phyloP scores from a whole-genome alignment of 2,888 invertebrate genomes.

The Rhabditoides inermis region DNA sequence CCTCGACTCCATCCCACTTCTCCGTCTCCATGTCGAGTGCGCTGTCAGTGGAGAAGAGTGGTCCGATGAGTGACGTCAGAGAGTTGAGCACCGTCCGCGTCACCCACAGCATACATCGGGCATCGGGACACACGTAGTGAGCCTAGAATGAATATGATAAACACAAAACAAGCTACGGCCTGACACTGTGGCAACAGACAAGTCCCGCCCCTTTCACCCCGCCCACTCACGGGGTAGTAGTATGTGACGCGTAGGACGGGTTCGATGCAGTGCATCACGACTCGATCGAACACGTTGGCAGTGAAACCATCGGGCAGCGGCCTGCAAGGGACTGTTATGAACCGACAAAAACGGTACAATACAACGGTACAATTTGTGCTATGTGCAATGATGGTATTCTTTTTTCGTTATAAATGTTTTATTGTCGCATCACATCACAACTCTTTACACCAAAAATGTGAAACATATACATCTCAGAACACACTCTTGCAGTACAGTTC shows the following conservation, averaged over 20 bases:
- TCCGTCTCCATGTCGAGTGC: constrained; percentile 9
- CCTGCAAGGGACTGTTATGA: no score
- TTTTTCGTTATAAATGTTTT: no score
- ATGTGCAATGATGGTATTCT: no score
- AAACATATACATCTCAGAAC: no score
- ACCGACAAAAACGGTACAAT: no score
- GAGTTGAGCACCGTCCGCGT: constrained; percentile 24
- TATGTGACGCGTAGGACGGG: constrained; percentile 30
- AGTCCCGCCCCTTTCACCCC: constrained; percentile 28
- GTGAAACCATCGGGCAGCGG: constrained; percentile 32
- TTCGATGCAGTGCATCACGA: constrained; percentile 33
- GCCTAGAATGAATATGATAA: no score
- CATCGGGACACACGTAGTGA: constrained; percentile 5
- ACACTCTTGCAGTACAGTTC: no score
- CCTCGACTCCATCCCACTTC: constrained; percentile 13
- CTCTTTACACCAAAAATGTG: no score
- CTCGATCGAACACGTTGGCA: constrained; percentile 21
- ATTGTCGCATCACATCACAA: no score
- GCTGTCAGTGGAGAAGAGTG: constrained; percentile 7
- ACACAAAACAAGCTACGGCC: no score
- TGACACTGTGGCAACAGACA: no score
- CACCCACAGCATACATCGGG: constrained; percentile 25
- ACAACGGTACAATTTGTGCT: no score
- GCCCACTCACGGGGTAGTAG: constrained; percentile 36
- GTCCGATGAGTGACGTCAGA: constrained; percentile 15